phyloP scores from a whole-genome alignment of 2,888 invertebrate genomes.

The Lingula anatina region DNA sequence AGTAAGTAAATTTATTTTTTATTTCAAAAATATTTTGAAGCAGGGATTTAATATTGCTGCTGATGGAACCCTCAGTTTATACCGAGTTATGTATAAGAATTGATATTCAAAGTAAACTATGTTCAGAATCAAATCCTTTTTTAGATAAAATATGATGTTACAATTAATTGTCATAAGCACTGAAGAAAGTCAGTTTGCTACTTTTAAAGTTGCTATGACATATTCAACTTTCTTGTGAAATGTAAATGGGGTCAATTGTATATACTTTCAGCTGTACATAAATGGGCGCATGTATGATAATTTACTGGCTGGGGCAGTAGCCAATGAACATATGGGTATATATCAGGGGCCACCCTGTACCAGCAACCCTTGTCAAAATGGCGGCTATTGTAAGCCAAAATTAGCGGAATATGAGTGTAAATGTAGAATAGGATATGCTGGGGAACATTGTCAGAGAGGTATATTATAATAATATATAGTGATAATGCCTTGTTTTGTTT shows the following conservation, averaged over 20 bases:
- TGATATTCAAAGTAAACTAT: no score
- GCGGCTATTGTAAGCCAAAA: conserved; percentile 74
- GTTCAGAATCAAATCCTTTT: no score
- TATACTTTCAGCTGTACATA: conserved; percentile 34
- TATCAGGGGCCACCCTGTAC: conserved; percentile 58
- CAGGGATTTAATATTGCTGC: no score
- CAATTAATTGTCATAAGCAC: no score
- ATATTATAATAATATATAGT: no score
- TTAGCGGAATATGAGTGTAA: conserved; percentile 75
- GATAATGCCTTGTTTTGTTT: no score
- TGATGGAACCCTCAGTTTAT: no score
- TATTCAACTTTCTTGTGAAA: background rate
- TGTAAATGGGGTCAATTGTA: no score
- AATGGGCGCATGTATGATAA: conserved; percentile 51
- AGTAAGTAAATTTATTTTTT: conserved; percentile 57
- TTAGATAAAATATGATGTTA: no score
- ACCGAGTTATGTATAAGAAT: no score
- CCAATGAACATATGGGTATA: conserved; percentile 54
- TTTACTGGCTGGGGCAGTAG: conserved; percentile 42
- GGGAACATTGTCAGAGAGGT: conserved; percentile 71
- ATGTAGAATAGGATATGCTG: conserved; percentile 69
- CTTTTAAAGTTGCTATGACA: background rate
- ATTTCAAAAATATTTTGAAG: background rate
- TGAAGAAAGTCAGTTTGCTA: no score
- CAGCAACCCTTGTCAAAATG: conserved; percentile 62